Percentiles rank a stretch among this genome's conserved stretches.
Conservation (phyloP, 2,888 invertebrate genomes). For the Amphiduros pacificus region DNA sequence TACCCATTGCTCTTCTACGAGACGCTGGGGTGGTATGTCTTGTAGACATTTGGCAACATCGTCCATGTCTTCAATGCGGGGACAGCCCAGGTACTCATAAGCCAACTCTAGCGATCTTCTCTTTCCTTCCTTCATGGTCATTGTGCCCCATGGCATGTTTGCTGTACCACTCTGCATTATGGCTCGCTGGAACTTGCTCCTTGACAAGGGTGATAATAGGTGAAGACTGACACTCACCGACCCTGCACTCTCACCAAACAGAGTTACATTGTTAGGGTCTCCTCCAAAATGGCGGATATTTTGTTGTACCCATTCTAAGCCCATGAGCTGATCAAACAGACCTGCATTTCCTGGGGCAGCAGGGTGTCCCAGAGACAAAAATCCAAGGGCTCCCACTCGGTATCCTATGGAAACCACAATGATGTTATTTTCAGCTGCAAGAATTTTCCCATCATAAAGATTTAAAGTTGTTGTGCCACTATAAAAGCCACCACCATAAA, state of each 20-base stretch:
- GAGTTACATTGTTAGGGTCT: constrained; percentile 86
- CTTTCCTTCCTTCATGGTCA: constrained; percentile 75
- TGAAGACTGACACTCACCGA: constrained; percentile 83
- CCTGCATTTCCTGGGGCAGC: constrained; percentile 91
- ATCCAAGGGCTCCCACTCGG: constrained; percentile 85
- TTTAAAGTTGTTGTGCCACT: constrained; percentile 91
- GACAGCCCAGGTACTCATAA: constrained; percentile 21
- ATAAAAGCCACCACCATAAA: constrained; percentile 70
- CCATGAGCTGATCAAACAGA: constrained; percentile 93
- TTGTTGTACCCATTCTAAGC: constrained; percentile 66
- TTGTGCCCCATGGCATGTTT: constrained; percentile 90
- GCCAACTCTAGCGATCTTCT: constrained; percentile 81
- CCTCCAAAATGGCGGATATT: constrained; percentile 64
- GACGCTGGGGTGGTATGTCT: constrained; percentile 12
- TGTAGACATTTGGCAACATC: constrained; percentile 25
- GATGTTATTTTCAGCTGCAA: constrained; percentile 85
- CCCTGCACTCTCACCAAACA: constrained; percentile 96
- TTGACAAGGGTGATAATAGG: constrained; percentile 82
- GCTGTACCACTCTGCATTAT: constrained; percentile 92
- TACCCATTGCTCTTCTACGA: constrained; percentile 34
- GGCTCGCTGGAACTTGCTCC: constrained; percentile 75
- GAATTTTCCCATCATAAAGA: constrained; percentile 87
- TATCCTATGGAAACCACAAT: constrained; percentile 94
- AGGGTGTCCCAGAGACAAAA: constrained; percentile 51
- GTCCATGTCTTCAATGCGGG: constrained; percentile 22